A percentile compares a stretch with the other conserved stretches of the same genome.
These are phyloP conservation scores for Campoletis raptor DNA, from an alignment of 2,888 invertebrate genomes.

Conservation along the genomic window DNA sequence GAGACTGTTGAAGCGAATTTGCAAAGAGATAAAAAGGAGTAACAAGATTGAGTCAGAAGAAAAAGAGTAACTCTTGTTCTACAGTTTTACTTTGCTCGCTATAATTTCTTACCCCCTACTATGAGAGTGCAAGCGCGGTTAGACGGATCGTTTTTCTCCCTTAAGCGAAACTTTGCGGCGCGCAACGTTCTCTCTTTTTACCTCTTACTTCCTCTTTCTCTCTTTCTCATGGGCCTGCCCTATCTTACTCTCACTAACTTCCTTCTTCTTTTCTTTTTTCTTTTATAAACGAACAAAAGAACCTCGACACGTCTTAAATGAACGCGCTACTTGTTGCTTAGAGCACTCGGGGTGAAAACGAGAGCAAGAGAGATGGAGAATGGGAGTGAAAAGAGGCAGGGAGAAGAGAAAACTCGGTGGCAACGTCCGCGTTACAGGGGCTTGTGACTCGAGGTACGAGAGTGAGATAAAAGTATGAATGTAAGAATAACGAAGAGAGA, in stretches of 20 bases:
- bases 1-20: conserved; percentile 1
- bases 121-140: conserved; percentile 46
- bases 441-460: conserved; percentile 62
- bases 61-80: conserved; percentile 48
- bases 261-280: conserved; percentile 69
- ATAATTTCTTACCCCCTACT: conserved; percentile 46
- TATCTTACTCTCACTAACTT: conserved; percentile 49
- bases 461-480: conserved; percentile 53
- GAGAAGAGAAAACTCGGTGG: conserved; percentile 52
- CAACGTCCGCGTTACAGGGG: conserved; percentile 55
- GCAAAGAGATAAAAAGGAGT: conserved; percentile 20
- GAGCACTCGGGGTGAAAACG: conserved; percentile 74
- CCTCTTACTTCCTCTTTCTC: conserved; percentile 45
- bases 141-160: conserved; percentile 76
- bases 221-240: conserved; percentile 25
- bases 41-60: conserved; percentile 10
- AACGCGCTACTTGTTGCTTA: conserved; percentile 85
- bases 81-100: conserved; percentile 54
- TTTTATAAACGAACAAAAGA: conserved; percentile 84
- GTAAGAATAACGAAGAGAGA: conserved; percentile 63
- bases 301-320: conserved; percentile 85
- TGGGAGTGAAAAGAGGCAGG: conserved; percentile 18
- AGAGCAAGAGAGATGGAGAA: conserved; percentile 47
- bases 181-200: conserved; percentile 42
- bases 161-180: conserved; percentile 81